phyloP scores from a whole-genome alignment of 2,797 vertebrate genomes.

The Periparus ater region DNA sequence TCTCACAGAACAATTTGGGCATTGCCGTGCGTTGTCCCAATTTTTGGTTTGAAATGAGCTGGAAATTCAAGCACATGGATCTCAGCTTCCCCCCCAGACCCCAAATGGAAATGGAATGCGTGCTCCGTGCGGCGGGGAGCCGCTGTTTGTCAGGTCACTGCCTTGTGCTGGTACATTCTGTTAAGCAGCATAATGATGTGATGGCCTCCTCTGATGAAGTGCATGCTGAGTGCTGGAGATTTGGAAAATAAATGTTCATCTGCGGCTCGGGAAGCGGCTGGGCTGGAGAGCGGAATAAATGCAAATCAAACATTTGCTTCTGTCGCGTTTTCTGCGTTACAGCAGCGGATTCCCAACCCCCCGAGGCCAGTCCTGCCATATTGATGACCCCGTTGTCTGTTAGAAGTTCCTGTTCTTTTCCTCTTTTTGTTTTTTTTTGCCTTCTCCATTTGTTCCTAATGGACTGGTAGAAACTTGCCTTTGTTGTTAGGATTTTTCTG shows the following conservation, averaged over 20 bases:
- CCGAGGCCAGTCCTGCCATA: rapidly evolving
- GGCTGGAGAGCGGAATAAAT: background rate
- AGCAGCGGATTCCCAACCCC: background rate
- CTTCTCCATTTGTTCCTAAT: background rate
- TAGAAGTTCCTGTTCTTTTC: background rate
- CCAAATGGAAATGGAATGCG: background rate
- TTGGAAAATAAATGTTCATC: background rate
- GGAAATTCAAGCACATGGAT: background rate
- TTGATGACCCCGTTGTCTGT: background rate
- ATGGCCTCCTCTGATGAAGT: background rate
- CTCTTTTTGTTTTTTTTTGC: too few species aligned
- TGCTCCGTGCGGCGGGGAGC: background rate
- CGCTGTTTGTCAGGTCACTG: background rate
- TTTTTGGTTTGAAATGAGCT: background rate
- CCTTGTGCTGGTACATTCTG: background rate
- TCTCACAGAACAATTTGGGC: background rate
- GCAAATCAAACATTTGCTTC: background rate
- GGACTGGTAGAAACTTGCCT: background rate
- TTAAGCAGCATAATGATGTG: conserved; percentile 5
- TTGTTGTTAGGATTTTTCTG: background rate
- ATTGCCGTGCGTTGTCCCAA: background rate
- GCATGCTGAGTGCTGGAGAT: background rate
- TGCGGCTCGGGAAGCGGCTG: background rate
- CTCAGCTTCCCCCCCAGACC: background rate
- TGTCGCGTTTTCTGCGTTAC: background rate